Base-by-base conservation (phyloP, 2,113 vertebrate genomes). In the Erpornis zantholeuca region DNA sequence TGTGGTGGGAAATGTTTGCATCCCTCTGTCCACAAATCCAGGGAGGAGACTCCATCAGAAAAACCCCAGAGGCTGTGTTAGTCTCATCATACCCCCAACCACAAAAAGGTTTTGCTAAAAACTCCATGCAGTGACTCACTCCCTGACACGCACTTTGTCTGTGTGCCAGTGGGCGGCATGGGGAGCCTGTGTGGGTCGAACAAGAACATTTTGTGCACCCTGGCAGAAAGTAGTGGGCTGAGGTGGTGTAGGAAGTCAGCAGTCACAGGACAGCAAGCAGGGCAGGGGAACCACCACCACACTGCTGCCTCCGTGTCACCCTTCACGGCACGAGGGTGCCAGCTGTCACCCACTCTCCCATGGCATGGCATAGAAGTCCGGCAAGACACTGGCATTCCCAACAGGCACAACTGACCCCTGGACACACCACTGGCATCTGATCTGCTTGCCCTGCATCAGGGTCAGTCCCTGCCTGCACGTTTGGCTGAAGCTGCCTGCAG, bases 241-340 rank as follows among this genome's bases (percentile, higher is more conserved):
- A 57, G 23, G 11, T 24, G 14, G 5, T 1, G 0, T 15, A 24
- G 27, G 15, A 72, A 56, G 72, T 25, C 53, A 42, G 8, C 12
- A 47, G 28, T 3, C 15, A 59, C 14, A 27, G 2, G 33, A 7
- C 36, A 60, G 38, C 33, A 44, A 59, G 18, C 2, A 5, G 47
- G 28, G 23, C 20, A 47, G 29, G 5, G 5, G 4, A 11, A 14
- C 38, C 28, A 25, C 20, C 8, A 27, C 21, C n/a, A 31, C n/a
- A 5, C 24, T 29, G 47, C 60, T 70, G 35, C 56, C 29, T 33
- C 68, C 1, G 0, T 4, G 9, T 33, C 57, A 88, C 36, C 17
- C 4, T 2, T 27, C 57, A 11, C 0, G 9, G 53, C 63, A 54
- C 0, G 0, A 36, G 22, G n/a, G 57, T 44, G 54, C 12, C n/a